Base-by-base conservation (phyloP, 2,797 vertebrate species). In the Nothura maculosa region DNA sequence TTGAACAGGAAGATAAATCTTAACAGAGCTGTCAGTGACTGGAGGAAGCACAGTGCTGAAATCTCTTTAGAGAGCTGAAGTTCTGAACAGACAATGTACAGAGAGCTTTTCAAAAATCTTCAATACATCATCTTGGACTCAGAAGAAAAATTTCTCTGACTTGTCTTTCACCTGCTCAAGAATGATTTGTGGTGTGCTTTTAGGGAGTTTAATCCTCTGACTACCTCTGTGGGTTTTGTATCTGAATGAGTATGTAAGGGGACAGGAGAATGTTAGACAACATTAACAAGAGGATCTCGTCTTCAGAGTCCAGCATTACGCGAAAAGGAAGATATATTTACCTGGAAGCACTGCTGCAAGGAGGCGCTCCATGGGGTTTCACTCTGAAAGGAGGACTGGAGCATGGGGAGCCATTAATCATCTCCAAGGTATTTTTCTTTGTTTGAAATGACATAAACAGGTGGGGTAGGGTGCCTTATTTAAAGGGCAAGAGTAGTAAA, bases 331-430 rank as follows among this genome's bases (percentile, higher is more conserved):
- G 98, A 94, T 98, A 98, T 72, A 85, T 98, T 93, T 98, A 98
- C 94, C 96, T 99, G 96, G 98, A 99, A 97, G 98, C 97, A 24
- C 97, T 97, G 94, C 98, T 99, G 28, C 98, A 98, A 75, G 99
- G 99, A 89, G 99, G 99, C 18, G 98, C 99, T 28, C 99, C 99
- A 54, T 99, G 99, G 99, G 99, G 99, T 85, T 99, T 99, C 98
- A 99, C 98, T 18, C 95, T 99, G 95, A 99, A 99, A 97, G 99
- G 99, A 43, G 99, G 99, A 83, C 97, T 99, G 96, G 99, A 99
- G 92, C 98, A 98, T 2, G 98, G 98, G 61, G 98, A 99, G 90
- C 98, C 98, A 52, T 97, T 99, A 95, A 98, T 98, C 98, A 99
- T 99, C 97, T 99, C 99, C n/a, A 99, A 99, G 99, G 99, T 99